These are phyloP conservation scores for Vanessa atalanta DNA, from an alignment of 1,140 invertebrate genomes.

Conservation along the genomic window DNA sequence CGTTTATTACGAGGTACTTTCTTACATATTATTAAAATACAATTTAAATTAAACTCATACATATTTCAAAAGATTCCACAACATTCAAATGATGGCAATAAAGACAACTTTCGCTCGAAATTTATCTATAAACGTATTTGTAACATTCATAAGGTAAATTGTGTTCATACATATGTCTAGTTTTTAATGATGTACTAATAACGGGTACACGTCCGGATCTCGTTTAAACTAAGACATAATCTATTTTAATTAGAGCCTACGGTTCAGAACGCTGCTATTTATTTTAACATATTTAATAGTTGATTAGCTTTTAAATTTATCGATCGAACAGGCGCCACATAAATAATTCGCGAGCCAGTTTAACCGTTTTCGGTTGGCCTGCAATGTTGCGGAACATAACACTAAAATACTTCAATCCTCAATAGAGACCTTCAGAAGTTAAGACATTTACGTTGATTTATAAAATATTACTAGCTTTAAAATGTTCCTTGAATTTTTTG, in stretches of 20 bases:
- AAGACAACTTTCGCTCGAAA: not conserved
- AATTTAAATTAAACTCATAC: not conserved
- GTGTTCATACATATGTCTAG: not conserved
- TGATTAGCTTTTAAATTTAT: slow-evolving; percentile 19
- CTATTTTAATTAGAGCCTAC: slow-evolving; percentile 15
- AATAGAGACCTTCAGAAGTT: not conserved
- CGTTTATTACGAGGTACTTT: not conserved
- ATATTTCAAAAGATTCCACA: not conserved
- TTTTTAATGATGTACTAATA: slow-evolving; percentile 10
- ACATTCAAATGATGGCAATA: not conserved
- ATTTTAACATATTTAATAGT: slow-evolving; percentile 8
- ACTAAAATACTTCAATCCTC: not conserved
- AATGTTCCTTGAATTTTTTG: not conserved
- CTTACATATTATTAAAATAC: not conserved
- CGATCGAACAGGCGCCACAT: slow-evolving; percentile 22
- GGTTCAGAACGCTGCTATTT: not conserved
- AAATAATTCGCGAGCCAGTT: slow-evolving; percentile 23
- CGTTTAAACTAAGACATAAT: slow-evolving; percentile 14
- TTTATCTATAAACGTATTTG: not conserved
- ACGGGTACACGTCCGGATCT: slow-evolving; percentile 18
- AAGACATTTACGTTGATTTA: not conserved
- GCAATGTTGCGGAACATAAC: not conserved
- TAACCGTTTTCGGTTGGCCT: not conserved
- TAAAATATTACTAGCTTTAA: not conserved
- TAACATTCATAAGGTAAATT: not conserved